These are phyloP conservation scores for Brachyalestes nurse DNA, from an alignment of 2,797 vertebrate genomes.

Conservation along the genomic window DNA sequence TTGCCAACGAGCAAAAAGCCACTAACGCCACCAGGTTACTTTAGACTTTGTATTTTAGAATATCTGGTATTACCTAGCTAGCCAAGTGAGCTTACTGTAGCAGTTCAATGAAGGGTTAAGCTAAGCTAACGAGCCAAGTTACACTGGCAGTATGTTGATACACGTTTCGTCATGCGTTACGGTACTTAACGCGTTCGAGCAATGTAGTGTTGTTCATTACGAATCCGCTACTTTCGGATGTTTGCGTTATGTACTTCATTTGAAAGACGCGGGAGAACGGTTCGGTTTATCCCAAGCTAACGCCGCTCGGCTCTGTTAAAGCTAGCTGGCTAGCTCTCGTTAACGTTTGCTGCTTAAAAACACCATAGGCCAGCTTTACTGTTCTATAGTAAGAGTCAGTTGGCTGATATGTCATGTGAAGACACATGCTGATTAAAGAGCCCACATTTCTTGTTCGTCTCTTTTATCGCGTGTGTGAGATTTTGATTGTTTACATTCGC, in stretches of 20 bases:
- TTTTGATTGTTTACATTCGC: conserved; percentile 47
- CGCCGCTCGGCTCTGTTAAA: not conserved
- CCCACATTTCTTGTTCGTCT: not conserved
- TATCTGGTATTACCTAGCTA: not conserved
- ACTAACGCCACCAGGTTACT: not conserved
- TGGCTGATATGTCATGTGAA: not conserved
- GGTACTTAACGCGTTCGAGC: not conserved
- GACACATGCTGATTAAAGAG: conserved; percentile 15
- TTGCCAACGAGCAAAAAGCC: not conserved
- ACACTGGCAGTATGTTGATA: not conserved
- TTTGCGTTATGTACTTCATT: not conserved
- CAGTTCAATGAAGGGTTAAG: not conserved
- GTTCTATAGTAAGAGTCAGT: not conserved
- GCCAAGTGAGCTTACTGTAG: not conserved
- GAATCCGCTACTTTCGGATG: not conserved
- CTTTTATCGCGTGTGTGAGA: conserved; percentile 24
- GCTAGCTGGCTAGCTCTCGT: not conserved
- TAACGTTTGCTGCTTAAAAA: not conserved
- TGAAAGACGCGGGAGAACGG: not conserved
- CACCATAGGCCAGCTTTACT: not conserved
- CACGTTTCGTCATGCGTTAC: too few relatives aligned
- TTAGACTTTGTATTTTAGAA: not conserved
- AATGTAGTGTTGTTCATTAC: not conserved
- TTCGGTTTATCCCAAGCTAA: not conserved
- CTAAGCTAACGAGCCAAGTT: conserved; percentile 6